Conservation (phyloP, 2,797 vertebrate genomes). For the Knipowitschia caucasica region DNA sequence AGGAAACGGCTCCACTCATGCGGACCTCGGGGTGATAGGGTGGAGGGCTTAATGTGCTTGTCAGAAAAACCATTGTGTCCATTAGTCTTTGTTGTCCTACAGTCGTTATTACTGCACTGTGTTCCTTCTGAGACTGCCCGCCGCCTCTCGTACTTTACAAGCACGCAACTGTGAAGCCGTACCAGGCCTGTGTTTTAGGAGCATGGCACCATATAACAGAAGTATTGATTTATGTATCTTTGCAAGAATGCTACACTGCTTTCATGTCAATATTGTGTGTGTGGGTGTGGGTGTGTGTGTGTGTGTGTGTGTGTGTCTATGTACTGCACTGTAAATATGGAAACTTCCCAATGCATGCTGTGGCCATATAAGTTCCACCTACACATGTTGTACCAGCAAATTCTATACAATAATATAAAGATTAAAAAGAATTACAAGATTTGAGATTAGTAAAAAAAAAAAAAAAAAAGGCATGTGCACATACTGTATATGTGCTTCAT, state of each 20-base stretch:
- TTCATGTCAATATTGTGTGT: too few species aligned
- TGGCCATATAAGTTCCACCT: too few species aligned
- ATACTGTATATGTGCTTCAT: too few species aligned
- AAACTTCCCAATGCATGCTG: too few species aligned
- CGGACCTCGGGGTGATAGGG: slow-evolving; percentile 22
- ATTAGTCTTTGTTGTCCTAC: slow-evolving; percentile 52
- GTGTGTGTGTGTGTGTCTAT: too few species aligned
- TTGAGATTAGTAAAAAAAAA: too few species aligned
- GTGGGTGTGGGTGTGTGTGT: background rate
- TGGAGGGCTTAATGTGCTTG: slow-evolving; percentile 40
- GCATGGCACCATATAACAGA: background rate
- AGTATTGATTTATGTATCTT: background rate
- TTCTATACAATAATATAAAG: too few species aligned
- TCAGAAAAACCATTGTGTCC: slow-evolving; percentile 40
- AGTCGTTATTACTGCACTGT: slow-evolving; percentile 46
- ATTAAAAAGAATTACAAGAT: too few species aligned
- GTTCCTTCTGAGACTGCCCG: slow-evolving; percentile 51
- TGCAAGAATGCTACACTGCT: too few species aligned
- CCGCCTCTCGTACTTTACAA: slow-evolving; percentile 21
- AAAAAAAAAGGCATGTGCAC: too few species aligned
- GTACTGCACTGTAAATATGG: too few species aligned
- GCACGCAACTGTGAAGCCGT: slow-evolving; percentile 21
- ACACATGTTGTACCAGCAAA: too few species aligned
- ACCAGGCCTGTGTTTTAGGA: slow-evolving; percentile 14
- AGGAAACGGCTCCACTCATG: slow-evolving; percentile 34